Conservation (phyloP, 1,140 invertebrate genomes). For the Philaenus spumarius region DNA sequence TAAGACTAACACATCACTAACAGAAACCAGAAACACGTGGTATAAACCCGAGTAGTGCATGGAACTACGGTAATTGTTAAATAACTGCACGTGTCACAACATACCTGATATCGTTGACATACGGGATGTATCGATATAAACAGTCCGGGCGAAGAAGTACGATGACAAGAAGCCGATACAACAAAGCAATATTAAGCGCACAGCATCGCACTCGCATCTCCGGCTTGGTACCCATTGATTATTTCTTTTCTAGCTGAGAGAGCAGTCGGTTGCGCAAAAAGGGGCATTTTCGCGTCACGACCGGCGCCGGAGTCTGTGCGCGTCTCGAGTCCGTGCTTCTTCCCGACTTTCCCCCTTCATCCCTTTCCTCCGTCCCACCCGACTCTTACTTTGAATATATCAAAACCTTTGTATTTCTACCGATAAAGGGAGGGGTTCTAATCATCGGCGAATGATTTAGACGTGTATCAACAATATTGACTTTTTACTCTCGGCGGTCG, state of each 20-base stretch:
- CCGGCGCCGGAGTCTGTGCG: constrained; percentile 18
- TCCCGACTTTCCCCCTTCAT: background rate
- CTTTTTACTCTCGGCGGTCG: too few relatives aligned
- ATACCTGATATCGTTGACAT: too few relatives aligned
- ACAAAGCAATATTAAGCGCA: constrained; percentile 19
- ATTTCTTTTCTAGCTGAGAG: constrained; percentile 24
- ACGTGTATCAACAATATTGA: too few relatives aligned
- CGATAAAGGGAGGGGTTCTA: too few relatives aligned
- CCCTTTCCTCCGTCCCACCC: background rate
- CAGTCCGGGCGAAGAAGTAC: too few relatives aligned
- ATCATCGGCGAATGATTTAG: too few relatives aligned
- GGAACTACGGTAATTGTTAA: too few relatives aligned
- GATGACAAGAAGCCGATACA: background rate
- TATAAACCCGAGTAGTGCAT: too few relatives aligned
- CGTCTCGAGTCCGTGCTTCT: background rate
- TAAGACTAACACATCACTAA: too few relatives aligned
- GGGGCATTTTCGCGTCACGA: constrained; percentile 19
- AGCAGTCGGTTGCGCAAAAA: constrained; percentile 23
- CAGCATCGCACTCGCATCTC: constrained; percentile 12
- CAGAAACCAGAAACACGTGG: too few relatives aligned
- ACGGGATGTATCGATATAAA: too few relatives aligned
- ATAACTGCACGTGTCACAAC: too few relatives aligned
- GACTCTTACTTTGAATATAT: constrained; percentile 11
- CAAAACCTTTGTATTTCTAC: constrained; percentile 10
- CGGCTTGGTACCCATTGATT: constrained; percentile 22